Percentiles rank a stretch among this genome's conserved stretches.
Evolutionary conservation across 2,113 vertebrate genomes (phyloP).

Genomic region (Pycnonotus jocosus): DNA sequence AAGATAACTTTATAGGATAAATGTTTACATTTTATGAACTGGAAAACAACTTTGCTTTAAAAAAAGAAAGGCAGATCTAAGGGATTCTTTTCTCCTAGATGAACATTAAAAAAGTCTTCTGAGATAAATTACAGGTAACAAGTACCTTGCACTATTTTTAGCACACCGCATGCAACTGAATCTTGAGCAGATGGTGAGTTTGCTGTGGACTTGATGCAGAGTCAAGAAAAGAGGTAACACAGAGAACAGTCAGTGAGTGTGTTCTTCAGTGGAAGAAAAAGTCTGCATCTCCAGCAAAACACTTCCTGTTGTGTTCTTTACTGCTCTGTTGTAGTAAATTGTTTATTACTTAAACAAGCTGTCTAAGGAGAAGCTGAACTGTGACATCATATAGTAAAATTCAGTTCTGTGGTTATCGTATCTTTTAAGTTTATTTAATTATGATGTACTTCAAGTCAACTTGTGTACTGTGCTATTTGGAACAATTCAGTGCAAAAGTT

Average conservation of each 20-base stretch:
- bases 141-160: neutral
- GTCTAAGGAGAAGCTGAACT: neutral
- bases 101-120: neutral
- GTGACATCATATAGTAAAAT: neutral
- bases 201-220: neutral
- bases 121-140: neutral
- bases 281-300: neutral
- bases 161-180: neutral
- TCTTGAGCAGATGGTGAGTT: neutral
- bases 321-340: rapidly evolving
- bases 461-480: neutral
- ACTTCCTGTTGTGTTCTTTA: neutral
- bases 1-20: neutral
- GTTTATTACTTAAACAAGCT: neutral
- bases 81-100: neutral
- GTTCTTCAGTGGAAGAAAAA: neutral
- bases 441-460: neutral
- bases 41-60: neutral
- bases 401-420: neutral
- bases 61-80: neutral
- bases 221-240: neutral
- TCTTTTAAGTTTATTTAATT: neutral
- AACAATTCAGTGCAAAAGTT: neutral
- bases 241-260: neutral
- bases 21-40: neutral